Percentiles rank a stretch among this genome's conserved stretches.
phyloP scores from a whole-genome alignment of 2,888 invertebrate species.

The Pseudoips prasinana region DNA sequence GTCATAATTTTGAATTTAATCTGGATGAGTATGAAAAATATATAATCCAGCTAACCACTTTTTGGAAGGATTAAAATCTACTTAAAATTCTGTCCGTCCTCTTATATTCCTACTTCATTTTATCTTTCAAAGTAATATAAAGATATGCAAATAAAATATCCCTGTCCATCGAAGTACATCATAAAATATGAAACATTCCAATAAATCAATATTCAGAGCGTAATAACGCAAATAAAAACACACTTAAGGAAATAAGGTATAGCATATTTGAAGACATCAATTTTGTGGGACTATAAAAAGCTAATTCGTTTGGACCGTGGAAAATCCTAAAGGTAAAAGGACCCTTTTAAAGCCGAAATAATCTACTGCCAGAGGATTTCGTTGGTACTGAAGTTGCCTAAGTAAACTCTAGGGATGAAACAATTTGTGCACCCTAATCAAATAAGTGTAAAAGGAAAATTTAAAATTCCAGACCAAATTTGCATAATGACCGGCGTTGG shows the following conservation, averaged over 20 bases:
- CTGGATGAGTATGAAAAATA: too few species aligned
- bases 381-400: slow-evolving; percentile 38
- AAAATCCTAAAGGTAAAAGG: slow-evolving; percentile 29
- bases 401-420: slow-evolving; percentile 57
- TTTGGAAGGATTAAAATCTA: too few species aligned
- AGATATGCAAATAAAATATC: slow-evolving; percentile 8
- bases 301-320: slow-evolving; percentile 33
- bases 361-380: slow-evolving; percentile 40
- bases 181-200: slow-evolving; percentile 20
- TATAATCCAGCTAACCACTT: too few species aligned
- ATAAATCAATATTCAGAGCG: slow-evolving; percentile 32
- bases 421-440: slow-evolving; percentile 69
- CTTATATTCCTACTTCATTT: too few species aligned
- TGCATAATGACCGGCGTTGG: slow-evolving; percentile 62
- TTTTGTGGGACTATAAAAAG: slow-evolving; percentile 29
- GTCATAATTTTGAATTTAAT: too few species aligned
- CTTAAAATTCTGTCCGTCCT: too few species aligned
- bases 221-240: slow-evolving; percentile 29
- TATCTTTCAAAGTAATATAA: not conserved
- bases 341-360: slow-evolving; percentile 38
- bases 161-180: slow-evolving; percentile 3
- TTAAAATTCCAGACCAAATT: slow-evolving; percentile 60
- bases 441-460: slow-evolving; percentile 63
- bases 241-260: slow-evolving; percentile 27
- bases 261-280: slow-evolving; percentile 27